Conservation (phyloP, 2,888 invertebrate genomes). For the Phaonia tiefii region DNA sequence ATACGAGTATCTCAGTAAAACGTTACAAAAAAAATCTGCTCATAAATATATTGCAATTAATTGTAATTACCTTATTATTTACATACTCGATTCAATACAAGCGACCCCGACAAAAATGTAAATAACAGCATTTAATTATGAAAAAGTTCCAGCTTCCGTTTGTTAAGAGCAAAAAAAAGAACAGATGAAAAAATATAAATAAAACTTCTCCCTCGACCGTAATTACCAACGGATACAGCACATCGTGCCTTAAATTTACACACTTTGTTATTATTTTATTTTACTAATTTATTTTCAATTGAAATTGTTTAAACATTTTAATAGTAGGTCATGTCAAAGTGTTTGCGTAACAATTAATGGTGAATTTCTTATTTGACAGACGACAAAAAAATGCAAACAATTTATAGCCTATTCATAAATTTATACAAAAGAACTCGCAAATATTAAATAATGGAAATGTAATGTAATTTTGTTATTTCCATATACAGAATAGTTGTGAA, state of each 20-base stretch:
- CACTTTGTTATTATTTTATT: too few species aligned
- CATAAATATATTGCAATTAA: slow-evolving; percentile 28
- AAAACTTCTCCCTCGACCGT: too few species aligned
- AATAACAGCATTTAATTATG: slow-evolving; percentile 4
- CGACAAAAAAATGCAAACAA: not conserved
- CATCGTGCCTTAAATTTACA: too few species aligned
- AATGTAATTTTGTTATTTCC: not conserved
- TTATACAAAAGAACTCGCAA: not conserved
- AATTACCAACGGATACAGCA: too few species aligned
- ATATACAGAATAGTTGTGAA: not conserved
- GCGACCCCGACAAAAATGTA: not conserved
- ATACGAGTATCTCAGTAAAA: too few species aligned
- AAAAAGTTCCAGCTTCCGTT: not conserved
- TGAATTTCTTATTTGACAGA: not conserved
- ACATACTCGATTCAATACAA: not conserved
- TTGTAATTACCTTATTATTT: slow-evolving; percentile 33
- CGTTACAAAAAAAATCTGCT: too few species aligned
- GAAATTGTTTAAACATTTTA: not conserved
- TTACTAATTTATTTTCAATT: too few species aligned
- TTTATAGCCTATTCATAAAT: not conserved
- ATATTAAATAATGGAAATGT: not conserved
- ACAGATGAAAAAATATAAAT: too few species aligned
- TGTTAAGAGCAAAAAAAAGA: too few species aligned
- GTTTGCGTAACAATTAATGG: slow-evolving; percentile 12
- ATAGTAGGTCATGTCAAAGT: slow-evolving; percentile 18